These are phyloP conservation scores for Phorcus lineatus DNA, from an alignment of 2,888 invertebrate genomes.

Conservation along the genomic window DNA sequence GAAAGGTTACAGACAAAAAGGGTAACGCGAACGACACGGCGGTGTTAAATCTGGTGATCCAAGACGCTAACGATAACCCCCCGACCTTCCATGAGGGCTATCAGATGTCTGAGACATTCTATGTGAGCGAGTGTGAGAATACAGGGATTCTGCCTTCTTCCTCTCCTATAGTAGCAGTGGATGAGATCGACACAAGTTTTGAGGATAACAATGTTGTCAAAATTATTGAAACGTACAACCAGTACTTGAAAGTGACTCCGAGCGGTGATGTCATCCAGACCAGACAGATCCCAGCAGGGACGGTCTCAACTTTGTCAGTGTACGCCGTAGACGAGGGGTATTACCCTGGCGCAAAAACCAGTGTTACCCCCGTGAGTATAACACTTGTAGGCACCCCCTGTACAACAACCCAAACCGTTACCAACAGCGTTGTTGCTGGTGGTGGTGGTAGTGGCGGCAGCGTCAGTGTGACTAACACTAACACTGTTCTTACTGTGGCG, in stretches of 20 bases:
- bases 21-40: slow-evolving; percentile 15
- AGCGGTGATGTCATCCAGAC: slow-evolving; percentile 3
- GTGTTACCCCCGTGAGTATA: background rate
- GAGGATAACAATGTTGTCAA: background rate
- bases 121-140: background rate
- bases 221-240: background rate
- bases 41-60: background rate
- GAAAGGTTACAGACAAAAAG: background rate
- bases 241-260: background rate
- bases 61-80: slow-evolving; percentile 9
- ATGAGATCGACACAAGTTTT: background rate
- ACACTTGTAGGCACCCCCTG: background rate
- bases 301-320: background rate
- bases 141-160: background rate
- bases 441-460: background rate
- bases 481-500: background rate
- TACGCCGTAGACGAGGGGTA: background rate
- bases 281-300: slow-evolving; percentile 8
- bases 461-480: too few species aligned
- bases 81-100: background rate
- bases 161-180: background rate
- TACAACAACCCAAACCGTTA: background rate
- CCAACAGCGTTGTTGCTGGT: background rate
- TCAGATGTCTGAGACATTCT: background rate
- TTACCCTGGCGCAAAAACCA: background rate